phyloP scores from a whole-genome alignment of 1,140 invertebrate species.

The Sminthurides bifidus region DNA sequence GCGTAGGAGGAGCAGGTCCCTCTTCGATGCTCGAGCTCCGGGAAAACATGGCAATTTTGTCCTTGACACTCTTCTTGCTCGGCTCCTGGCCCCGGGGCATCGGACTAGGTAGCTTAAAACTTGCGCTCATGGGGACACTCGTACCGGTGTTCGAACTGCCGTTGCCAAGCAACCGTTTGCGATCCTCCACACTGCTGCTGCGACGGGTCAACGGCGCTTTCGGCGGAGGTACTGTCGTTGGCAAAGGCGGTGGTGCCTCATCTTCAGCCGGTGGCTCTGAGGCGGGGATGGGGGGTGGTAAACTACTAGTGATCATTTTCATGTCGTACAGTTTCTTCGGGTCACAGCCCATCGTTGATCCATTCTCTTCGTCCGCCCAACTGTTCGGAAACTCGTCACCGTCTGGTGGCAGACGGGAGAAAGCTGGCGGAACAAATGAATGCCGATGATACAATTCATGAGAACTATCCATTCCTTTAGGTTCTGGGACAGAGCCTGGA shows the following conservation, averaged over 20 bases:
- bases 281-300: slow-evolving; percentile 38
- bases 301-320: slow-evolving; percentile 15
- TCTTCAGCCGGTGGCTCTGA: slow-evolving; percentile 35
- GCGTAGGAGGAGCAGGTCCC: neutral
- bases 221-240: slow-evolving; percentile 19
- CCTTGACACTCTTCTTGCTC: slow-evolving; percentile 63
- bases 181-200: slow-evolving; percentile 22
- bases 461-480: slow-evolving; percentile 27
- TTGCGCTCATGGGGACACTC: neutral
- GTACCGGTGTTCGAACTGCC: neutral
- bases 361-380: slow-evolving; percentile 24
- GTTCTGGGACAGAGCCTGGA: slow-evolving; percentile 15
- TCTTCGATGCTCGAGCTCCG: slow-evolving; percentile 23
- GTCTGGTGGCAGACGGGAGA: slow-evolving; percentile 66
- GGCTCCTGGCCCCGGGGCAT: slow-evolving; percentile 44
- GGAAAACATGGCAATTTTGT: slow-evolving; percentile 81
- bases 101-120: neutral
- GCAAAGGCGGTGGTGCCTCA: slow-evolving; percentile 19
- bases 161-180: slow-evolving; percentile 15
- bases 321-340: slow-evolving; percentile 12
- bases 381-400: slow-evolving; percentile 66
- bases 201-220: slow-evolving; percentile 12
- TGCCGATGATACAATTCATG: slow-evolving; percentile 16
- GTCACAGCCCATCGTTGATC: neutral
- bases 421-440: slow-evolving; percentile 35